A percentile compares a stretch with the other conserved stretches of the same genome.
These are phyloP conservation scores for Desmophyllum pertusum DNA, from an alignment of 92 coral and sea anemone species.

Conservation along the genomic window DNA sequence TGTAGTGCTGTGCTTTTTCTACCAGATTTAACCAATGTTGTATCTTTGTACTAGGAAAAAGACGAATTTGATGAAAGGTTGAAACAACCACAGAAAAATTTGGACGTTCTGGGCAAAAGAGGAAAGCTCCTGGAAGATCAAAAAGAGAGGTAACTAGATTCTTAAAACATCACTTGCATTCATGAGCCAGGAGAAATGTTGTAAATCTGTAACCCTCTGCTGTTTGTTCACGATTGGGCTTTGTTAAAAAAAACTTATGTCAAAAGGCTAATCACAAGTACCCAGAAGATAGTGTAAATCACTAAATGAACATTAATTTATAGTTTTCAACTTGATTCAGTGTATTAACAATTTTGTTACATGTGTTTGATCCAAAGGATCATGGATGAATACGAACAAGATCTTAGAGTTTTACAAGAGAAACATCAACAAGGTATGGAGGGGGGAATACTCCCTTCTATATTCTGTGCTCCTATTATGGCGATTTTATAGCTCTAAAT, in stretches of 20 bases:
- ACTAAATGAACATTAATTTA: too few relatives aligned
- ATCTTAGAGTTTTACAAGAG: constrained; percentile 80
- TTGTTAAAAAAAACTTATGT: not conserved
- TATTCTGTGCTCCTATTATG: too few relatives aligned
- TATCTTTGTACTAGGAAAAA: constrained; percentile 67
- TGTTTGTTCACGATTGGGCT: not conserved
- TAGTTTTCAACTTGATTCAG: too few relatives aligned
- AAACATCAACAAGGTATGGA: constrained; percentile 86
- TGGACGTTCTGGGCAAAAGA: constrained; percentile 66
- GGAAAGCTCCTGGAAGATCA: constrained; percentile 81
- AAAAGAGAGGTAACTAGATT: constrained; percentile 59
- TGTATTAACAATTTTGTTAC: not conserved
- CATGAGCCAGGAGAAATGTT: too few relatives aligned
- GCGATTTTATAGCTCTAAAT: too few relatives aligned
- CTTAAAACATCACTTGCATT: not conserved
- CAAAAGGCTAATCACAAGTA: not conserved
- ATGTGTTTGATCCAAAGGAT: constrained; percentile 55
- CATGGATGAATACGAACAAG: constrained; percentile 82
- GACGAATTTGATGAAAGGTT: constrained; percentile 76
- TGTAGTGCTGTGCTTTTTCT: too few relatives aligned
- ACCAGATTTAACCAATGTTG: too few relatives aligned
- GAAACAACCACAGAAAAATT: constrained; percentile 70
- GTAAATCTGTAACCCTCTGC: not conserved
- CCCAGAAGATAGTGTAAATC: too few relatives aligned
- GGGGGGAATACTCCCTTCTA: too few relatives aligned